Evolutionary conservation across 2,888 invertebrate species (phyloP).

Genomic region (Amorpha juglandis): DNA sequence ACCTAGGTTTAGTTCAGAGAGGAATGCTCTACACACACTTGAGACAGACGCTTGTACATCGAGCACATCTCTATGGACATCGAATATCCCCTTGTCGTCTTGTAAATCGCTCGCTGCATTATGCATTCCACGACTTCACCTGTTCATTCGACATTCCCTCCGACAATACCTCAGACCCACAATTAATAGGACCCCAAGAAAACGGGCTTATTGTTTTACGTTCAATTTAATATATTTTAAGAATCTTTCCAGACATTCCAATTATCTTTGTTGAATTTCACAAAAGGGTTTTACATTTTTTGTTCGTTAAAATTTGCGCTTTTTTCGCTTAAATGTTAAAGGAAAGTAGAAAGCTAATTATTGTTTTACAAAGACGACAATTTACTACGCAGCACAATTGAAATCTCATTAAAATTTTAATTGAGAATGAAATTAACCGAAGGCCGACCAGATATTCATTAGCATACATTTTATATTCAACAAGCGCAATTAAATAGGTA

Average conservation of each 20-base stretch:
- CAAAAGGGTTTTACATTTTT: slow-evolving; percentile 54
- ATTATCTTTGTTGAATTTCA: slow-evolving; percentile 57
- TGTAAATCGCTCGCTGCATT: neutral
- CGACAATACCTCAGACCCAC: slow-evolving; percentile 39
- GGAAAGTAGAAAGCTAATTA: slow-evolving; percentile 31
- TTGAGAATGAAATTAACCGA: slow-evolving; percentile 28
- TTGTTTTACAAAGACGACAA: slow-evolving; percentile 35
- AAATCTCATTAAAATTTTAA: slow-evolving; percentile 30
- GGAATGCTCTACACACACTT: neutral
- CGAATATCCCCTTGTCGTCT: neutral
- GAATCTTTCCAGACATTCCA: slow-evolving; percentile 51
- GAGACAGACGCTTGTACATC: neutral
- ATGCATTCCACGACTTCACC: neutral
- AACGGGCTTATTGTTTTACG: slow-evolving; percentile 53
- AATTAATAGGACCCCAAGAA: slow-evolving; percentile 54
- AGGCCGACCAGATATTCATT: slow-evolving; percentile 17
- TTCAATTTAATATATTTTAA: slow-evolving; percentile 62
- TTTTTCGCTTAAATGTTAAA: slow-evolving; percentile 27
- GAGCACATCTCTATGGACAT: neutral
- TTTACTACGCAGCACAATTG: slow-evolving; percentile 25
- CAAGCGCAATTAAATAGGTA: slow-evolving; percentile 10
- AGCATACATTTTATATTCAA: slow-evolving; percentile 25
- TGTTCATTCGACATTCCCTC: slow-evolving; percentile 13
- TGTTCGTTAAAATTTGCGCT: slow-evolving; percentile 34
- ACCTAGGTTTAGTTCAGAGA: neutral